Evolutionary conservation across 2,113 vertebrate genomes (phyloP).

Genomic region (Candoia aspera): DNA sequence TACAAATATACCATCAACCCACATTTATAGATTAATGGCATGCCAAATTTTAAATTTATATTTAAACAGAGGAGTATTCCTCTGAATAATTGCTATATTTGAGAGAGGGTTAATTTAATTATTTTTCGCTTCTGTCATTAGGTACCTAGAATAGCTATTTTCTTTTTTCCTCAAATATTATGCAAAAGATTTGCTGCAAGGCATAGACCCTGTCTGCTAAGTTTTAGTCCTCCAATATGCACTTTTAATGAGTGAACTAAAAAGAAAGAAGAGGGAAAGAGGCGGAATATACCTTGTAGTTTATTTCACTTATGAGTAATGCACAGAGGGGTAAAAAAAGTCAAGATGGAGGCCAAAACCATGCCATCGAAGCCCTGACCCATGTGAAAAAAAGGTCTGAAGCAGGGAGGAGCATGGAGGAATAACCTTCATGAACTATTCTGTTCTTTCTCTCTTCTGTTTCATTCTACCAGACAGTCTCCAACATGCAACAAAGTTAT

Average conservation of each 20-base stretch:
- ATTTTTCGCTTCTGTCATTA: conserved; percentile 40
- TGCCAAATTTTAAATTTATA: conserved; percentile 40
- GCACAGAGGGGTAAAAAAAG: background rate
- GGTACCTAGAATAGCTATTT: conserved; percentile 27
- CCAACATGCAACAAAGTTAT: background rate
- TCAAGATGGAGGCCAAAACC: background rate
- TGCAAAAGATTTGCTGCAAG: conserved; percentile 39
- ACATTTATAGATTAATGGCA: conserved; percentile 47
- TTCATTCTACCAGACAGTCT: background rate
- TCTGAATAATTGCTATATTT: conserved; percentile 4
- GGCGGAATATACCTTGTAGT: background rate
- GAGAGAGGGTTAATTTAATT: conserved; percentile 11
- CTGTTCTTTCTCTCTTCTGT: background rate
- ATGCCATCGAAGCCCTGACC: background rate
- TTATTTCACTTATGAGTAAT: background rate
- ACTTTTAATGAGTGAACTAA: conserved; percentile 50
- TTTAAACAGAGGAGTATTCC: conserved; percentile 31
- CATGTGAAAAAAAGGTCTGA: background rate
- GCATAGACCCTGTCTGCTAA: conserved; percentile 45
- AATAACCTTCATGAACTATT: background rate
- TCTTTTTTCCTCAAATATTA: conserved; percentile 34
- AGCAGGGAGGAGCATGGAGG: background rate
- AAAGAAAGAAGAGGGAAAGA: background rate
- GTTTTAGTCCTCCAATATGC: conserved; percentile 20
- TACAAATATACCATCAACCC: background rate